These are phyloP conservation scores for Theristicus caerulescens DNA, from an alignment of 2,113 vertebrate species.

Conservation along the genomic window DNA sequence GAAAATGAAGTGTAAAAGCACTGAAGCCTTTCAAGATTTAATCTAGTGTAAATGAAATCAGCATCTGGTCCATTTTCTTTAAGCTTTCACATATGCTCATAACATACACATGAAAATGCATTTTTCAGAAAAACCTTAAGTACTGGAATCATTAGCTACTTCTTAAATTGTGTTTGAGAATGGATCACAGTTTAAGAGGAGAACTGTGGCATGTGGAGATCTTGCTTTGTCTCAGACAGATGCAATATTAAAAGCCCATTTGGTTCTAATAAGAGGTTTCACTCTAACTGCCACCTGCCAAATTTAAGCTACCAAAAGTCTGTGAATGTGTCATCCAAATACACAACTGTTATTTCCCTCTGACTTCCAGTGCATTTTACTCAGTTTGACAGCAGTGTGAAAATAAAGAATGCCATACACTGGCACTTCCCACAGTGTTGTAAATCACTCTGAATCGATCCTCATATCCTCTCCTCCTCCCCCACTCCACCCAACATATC, in stretches of 20 bases:
- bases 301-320: neutral
- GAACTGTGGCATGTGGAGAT: neutral
- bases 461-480: neutral
- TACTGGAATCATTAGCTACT: neutral
- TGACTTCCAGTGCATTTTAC: neutral
- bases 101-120: neutral
- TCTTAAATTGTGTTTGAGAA: neutral
- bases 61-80: conserved; percentile 14
- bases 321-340: neutral
- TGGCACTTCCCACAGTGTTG: neutral
- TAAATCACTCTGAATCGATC: neutral
- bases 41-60: neutral
- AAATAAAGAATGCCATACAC: neutral
- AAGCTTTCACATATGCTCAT: neutral
- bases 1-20: conserved; percentile 5
- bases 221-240: neutral
- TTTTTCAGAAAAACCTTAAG: neutral
- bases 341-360: neutral
- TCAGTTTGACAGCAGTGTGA: neutral
- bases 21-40: neutral
- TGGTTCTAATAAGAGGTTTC: neutral
- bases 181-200: neutral
- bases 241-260: neutral
- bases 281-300: neutral
- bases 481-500: fast-evolving